These are phyloP conservation scores for Ametastegia equiseti DNA, from an alignment of 2,888 invertebrate species.

Conservation along the genomic window DNA sequence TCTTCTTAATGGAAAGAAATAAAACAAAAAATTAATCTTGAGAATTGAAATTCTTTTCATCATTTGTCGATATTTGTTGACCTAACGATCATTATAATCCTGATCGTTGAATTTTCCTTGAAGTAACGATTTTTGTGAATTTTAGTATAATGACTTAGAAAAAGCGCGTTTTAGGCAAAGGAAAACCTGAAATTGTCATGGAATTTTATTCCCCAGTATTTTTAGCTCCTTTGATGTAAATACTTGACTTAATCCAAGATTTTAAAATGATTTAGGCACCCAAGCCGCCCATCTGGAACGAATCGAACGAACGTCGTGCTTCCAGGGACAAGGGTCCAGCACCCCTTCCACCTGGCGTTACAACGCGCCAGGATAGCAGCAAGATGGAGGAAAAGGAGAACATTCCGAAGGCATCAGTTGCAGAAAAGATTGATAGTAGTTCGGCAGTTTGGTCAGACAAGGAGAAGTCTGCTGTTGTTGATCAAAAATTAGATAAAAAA, in stretches of 20 bases:
- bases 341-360: conserved; percentile 80
- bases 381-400: conserved; percentile 66
- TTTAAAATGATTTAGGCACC: conserved; percentile 77
- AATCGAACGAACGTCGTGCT: conserved; percentile 77
- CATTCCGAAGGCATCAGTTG: conserved; percentile 53
- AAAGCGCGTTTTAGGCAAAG: no score
- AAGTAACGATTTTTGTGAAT: no score
- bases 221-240: no score
- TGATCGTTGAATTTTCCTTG: no score
- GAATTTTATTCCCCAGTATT: no score
- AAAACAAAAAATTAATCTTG: no score
- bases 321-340: conserved; percentile 89
- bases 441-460: conserved; percentile 42
- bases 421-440: conserved; percentile 49
- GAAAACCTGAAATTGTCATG: no score
- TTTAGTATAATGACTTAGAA: no score
- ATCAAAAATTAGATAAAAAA: conserved; percentile 37
- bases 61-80: no score
- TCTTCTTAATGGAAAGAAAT: no score
- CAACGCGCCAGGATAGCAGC: conserved; percentile 64
- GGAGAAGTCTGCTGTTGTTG: conserved; percentile 30
- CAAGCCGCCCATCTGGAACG: conserved; percentile 79
- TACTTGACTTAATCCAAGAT: not conserved
- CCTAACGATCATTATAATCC: no score
- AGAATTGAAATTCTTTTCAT: no score